phyloP scores from a whole-genome alignment of 1,140 invertebrate species.

The Lordiphosa stackelbergi region DNA sequence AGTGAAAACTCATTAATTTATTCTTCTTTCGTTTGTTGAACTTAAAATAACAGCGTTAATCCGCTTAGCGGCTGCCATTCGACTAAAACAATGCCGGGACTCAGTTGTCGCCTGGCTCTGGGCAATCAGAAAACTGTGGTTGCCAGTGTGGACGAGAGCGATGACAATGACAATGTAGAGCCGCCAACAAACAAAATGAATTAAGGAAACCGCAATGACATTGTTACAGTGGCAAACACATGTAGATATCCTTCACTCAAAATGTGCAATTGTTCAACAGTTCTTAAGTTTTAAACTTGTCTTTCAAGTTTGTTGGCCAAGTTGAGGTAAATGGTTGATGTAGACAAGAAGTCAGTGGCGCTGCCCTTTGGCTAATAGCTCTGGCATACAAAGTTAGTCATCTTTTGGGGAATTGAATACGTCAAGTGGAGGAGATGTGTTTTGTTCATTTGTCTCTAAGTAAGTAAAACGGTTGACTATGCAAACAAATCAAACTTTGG shows the following conservation, averaged over 20 bases:
- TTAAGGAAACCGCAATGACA: constrained; percentile 74
- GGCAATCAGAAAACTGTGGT: constrained; percentile 54
- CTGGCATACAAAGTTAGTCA: constrained; percentile 1
- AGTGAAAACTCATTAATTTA: constrained; percentile 75
- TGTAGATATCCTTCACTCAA: constrained; percentile 1
- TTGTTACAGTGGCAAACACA: constrained; percentile 60
- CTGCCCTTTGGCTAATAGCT: constrained; percentile 40
- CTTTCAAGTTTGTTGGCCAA: constrained; percentile 42
- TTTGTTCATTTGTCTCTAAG: too few species aligned
- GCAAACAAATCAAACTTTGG: too few species aligned
- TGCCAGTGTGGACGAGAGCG: constrained; percentile 36
- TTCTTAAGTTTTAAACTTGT: constrained; percentile 44
- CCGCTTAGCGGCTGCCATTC: constrained; percentile 65
- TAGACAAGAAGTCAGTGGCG: constrained; percentile 42
- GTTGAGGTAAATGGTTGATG: constrained; percentile 5
- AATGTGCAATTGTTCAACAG: constrained; percentile 8
- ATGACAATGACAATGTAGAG: constrained; percentile 51
- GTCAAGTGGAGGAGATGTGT: too few species aligned
- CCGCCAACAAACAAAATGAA: constrained; percentile 71
- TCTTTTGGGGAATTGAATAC: too few species aligned
- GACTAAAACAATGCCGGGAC: constrained; percentile 59
- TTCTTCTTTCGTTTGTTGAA: constrained; percentile 73
- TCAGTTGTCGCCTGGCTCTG: constrained; percentile 15
- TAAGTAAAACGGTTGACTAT: too few species aligned
- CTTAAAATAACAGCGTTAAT: constrained; percentile 75